phyloP scores from a whole-genome alignment of 2,888 invertebrate species.

The Cabera pusaria region DNA sequence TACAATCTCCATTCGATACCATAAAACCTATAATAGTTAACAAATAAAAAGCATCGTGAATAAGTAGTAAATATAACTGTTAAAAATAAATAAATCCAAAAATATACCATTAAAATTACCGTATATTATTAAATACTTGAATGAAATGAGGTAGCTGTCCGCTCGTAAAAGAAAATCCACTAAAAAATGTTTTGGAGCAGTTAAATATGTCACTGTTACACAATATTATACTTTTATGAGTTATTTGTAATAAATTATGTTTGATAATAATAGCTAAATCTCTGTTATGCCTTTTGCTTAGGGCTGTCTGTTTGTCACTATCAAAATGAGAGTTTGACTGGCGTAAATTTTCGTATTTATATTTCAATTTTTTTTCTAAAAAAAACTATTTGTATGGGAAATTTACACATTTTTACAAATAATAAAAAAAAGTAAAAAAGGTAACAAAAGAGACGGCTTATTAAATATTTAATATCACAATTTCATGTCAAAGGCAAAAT shows the following conservation, averaged over 20 bases:
- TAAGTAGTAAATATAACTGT: constrained; percentile 31
- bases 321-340: too few relatives aligned
- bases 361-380: too few relatives aligned
- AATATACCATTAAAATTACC: constrained; percentile 63
- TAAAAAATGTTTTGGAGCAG: constrained; percentile 57
- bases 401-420: too few relatives aligned
- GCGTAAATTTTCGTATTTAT: too few relatives aligned
- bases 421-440: too few relatives aligned
- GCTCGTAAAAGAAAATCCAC: constrained; percentile 71
- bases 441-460: too few relatives aligned
- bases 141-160: constrained; percentile 36
- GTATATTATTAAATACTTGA: constrained; percentile 54
- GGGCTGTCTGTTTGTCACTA: too few relatives aligned
- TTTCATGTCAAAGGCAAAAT: too few relatives aligned
- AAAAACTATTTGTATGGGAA: too few relatives aligned
- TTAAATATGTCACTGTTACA: constrained; percentile 49
- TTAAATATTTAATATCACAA: too few relatives aligned
- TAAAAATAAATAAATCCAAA: constrained; percentile 51
- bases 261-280: constrained; percentile 8
- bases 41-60: constrained; percentile 32
- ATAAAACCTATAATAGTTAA: constrained; percentile 25
- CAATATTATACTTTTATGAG: constrained; percentile 47
- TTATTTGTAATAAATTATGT: constrained; percentile 75
- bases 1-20: constrained; percentile 13
- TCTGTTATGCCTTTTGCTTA: too few relatives aligned